Evolutionary conservation across 2,888 invertebrate genomes (phyloP), one percentile per base, ranked within the genome.

Genomic region (Pasiphila rectangulata): DNA sequence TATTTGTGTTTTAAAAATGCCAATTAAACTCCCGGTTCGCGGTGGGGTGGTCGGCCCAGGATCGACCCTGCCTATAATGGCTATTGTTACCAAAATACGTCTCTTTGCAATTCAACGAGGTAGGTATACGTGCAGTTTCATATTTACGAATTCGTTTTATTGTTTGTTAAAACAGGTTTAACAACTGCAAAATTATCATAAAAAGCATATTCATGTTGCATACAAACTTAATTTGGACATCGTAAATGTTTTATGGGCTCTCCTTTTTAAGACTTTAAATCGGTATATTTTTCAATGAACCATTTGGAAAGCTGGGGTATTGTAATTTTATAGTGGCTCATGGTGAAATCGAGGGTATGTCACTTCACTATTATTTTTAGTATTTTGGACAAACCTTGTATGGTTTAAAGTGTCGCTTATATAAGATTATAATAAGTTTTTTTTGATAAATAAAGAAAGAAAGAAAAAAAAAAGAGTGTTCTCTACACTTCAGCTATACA

Each of bases 101-200:
- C 61, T 67, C 67, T 70, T 75, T 74, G 70, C 64, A 71, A 61
- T 67, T 64, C 65, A 60, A 57, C 59, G 67, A 63, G 61, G 56
- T 67, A 63, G 61, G 56, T 67, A 72, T 67, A 64, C 76, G 71
- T 71, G 67, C 71, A 70, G 61, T 75, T 76, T 78, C 69, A 69
- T 74, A 71, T 72, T 65, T 63, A 65, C 57, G 61, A 63, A 69
- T 69, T 63, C 58, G 60, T 59, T 78, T 77, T 77, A 74, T 71
- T 66, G 67, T 72, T 64, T 50, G 38, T 47, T 43, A 46, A 47
- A 53, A 51, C 46, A 62, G 59, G 61, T 57, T 80, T 77, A 70
- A 70, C 59, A 52, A 48, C 51, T 48, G 44, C 49, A 51, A 55
- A 61, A 67, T 66, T 61, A 59, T 59, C 41, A 54, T 57, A 46